phyloP scores from a whole-genome alignment of 2,888 invertebrate species.

The Pterostichus madidus region DNA sequence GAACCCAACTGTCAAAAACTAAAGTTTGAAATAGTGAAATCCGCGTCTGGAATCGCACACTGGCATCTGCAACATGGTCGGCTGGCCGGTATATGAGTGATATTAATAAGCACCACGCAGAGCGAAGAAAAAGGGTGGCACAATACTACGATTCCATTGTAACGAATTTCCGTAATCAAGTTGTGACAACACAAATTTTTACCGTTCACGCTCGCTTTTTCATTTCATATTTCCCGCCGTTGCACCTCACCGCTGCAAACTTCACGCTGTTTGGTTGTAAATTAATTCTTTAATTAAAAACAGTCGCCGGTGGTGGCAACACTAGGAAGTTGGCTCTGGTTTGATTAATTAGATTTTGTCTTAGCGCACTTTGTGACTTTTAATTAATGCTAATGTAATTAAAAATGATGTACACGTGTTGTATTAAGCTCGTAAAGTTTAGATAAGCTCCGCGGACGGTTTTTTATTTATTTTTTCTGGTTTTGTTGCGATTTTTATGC shows the following conservation, averaged over 20 bases:
- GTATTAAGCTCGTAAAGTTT: constrained; percentile 57
- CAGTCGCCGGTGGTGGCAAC: constrained; percentile 55
- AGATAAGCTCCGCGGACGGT: constrained; percentile 34
- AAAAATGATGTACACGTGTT: constrained; percentile 65
- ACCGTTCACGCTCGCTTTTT: constrained; percentile 60
- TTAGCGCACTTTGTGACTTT: constrained; percentile 56
- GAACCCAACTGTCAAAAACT: constrained; percentile 8
- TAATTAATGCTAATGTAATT: constrained; percentile 66
- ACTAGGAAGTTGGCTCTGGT: constrained; percentile 57
- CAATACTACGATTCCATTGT: constrained; percentile 52
- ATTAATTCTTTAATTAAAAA: constrained; percentile 66
- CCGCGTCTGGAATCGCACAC: constrained; percentile 3
- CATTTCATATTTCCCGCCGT: constrained; percentile 54
- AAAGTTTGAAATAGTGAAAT: background rate
- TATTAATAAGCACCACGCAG: constrained; percentile 61
- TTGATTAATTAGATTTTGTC: constrained; percentile 66
- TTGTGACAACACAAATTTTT: constrained; percentile 66
- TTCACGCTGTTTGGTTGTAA: constrained; percentile 65
- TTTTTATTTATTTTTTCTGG: constrained; percentile 11
- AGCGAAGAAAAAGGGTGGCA: constrained; percentile 61
- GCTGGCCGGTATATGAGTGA: constrained; percentile 42
- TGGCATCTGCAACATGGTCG: constrained; percentile 19
- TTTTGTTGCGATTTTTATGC: constrained; percentile 18
- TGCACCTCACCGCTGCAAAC: constrained; percentile 49
- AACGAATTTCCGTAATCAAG: constrained; percentile 65